Evolutionary conservation across 2,888 invertebrate species (phyloP).

Genomic region (Diarsia dahlii): DNA sequence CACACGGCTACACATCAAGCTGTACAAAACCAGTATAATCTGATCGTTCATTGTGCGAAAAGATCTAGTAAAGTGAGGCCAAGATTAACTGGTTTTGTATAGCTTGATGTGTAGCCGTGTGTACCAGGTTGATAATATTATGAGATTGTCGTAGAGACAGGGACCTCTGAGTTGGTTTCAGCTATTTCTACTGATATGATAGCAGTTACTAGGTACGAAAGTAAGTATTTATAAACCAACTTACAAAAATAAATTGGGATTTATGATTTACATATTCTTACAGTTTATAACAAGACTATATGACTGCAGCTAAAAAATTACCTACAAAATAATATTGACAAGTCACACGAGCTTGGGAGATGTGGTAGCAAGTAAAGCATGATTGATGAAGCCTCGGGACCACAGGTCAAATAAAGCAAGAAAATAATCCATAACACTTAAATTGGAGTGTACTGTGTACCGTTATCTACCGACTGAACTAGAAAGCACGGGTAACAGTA

Average conservation of each 20-base stretch:
- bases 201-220: too few species aligned
- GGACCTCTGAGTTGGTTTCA: not conserved
- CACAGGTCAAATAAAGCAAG: constrained; percentile 34
- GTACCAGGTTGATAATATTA: not conserved
- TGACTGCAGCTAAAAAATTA: not conserved
- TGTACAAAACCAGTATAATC: too few species aligned
- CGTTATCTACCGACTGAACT: constrained; percentile 57
- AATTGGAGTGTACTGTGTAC: constrained; percentile 48
- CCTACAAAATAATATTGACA: not conserved
- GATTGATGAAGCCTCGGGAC: constrained; percentile 36
- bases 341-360: not conserved
- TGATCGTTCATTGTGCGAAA: too few species aligned
- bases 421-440: constrained; percentile 41
- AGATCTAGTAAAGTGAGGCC: too few species aligned
- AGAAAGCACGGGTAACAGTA: constrained; percentile 49
- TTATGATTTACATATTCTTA: not conserved
- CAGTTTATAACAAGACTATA: not conserved
- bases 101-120: too few species aligned
- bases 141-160: too few species aligned
- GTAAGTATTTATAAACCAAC: too few species aligned
- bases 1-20: too few species aligned
- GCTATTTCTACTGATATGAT: too few species aligned
- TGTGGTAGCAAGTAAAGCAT: constrained; percentile 28
- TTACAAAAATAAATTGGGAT: not conserved
- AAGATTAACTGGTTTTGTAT: too few species aligned